phyloP scores from a whole-genome alignment of 1,140 invertebrate species.

The Nasonia vitripennis region DNA sequence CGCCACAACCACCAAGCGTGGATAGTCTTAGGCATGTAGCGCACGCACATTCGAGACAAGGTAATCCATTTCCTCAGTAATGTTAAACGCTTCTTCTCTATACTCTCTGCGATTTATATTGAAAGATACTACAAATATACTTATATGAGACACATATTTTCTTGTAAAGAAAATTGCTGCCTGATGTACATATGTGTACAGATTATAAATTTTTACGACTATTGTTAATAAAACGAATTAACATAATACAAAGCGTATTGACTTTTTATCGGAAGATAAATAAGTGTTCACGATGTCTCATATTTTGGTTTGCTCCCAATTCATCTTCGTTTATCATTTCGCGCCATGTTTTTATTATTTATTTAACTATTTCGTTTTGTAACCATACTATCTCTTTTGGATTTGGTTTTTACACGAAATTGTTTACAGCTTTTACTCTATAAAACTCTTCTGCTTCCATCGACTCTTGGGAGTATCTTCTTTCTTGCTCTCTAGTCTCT shows the following conservation, averaged over 20 bases:
- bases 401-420: not conserved
- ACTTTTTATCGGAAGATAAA: slow-evolving; percentile 8
- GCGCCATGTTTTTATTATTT: not conserved
- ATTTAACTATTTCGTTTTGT: not conserved
- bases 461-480: slow-evolving; percentile 4
- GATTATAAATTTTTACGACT: slow-evolving; percentile 41
- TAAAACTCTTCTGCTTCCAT: slow-evolving; percentile 2
- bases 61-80: slow-evolving; percentile 65
- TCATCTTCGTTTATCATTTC: slow-evolving; percentile 1
- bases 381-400: not conserved
- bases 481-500: slow-evolving; percentile 48
- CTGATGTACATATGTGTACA: slow-evolving; percentile 27
- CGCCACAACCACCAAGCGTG: slow-evolving; percentile 77
- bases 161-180: slow-evolving; percentile 20
- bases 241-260: slow-evolving; percentile 6
- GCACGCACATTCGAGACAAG: slow-evolving; percentile 84
- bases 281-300: slow-evolving; percentile 1
- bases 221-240: slow-evolving; percentile 38
- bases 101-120: not conserved
- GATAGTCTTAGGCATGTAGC: slow-evolving; percentile 78
- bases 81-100: slow-evolving; percentile 15
- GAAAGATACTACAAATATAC: not conserved
- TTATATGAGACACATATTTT: slow-evolving; percentile 9
- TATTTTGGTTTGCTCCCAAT: not conserved
- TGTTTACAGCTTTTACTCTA: not conserved